Base-by-base conservation (phyloP, 30 jellyfish, hydroid and myxozoan species). In the Aurelia aurita region DNA sequence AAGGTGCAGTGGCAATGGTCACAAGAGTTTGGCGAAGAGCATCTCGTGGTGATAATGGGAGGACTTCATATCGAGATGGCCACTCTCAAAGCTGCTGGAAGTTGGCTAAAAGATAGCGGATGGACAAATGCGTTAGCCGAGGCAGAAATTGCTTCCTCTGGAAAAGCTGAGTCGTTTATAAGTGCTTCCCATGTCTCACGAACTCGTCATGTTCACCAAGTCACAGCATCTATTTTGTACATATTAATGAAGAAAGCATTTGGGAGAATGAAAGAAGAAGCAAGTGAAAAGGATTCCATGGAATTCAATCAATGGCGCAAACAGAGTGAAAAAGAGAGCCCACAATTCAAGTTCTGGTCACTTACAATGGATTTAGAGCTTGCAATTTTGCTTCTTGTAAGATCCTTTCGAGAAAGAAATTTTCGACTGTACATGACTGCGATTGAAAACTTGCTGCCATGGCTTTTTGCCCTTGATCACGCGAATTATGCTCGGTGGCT, bases 71-170 rank as follows among this genome's bases (percentile, higher is more conserved):
- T 82, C 7, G 87, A 67, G 54, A 84, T 86, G 94, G 88, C 94
- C 32, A 49, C 78, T 46, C 69, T 86, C 22, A 16, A 43, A 25
- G 47, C 46, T 64, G 26, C 78, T 9, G 96, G 96, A 59, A 95
- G 78, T 64, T 77, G 85, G 90, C 81, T 86, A 13, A 88, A 76
- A 76, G 88, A 89, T 13, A 86, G 92, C 64, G 93, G 76, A 31
- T 86, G 93, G 96, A 69, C 62, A 28, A 69, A 77, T 31, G 45
- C 55, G 16, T 67, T 82, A 15, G 87, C 49, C 5, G 75, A 44
- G 55, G 87, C 92, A 15, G 47, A 69, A 34, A 14, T 82, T 11
- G 39, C 21, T 57, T 22, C 92, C 23, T 61, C 87, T 69, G 92
- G 92, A 5, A 69, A 47, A 39, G 87, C 87, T 13, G 77, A 82